Conservation (phyloP, 2,113 vertebrate species). For the Orthochromis indermauri region DNA sequence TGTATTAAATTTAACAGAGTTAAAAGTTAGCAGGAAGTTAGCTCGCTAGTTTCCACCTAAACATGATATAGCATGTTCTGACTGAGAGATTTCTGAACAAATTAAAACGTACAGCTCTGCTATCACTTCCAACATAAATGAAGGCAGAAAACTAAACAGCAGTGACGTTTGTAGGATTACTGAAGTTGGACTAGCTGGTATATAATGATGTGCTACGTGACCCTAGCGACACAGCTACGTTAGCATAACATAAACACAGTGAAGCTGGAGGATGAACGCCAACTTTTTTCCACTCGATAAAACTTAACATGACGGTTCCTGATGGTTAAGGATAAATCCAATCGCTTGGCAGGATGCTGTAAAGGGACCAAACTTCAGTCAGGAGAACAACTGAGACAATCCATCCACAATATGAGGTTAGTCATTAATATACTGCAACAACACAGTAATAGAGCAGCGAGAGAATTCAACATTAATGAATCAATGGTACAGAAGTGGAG, state of each 20-base stretch:
- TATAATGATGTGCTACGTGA: neutral
- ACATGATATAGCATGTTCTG: neutral
- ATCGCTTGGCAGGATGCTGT: neutral
- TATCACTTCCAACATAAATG: neutral
- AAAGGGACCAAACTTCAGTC: neutral
- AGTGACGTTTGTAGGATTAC: rapidly evolving
- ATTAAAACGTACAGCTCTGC: neutral
- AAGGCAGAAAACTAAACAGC: neutral
- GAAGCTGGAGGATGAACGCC: neutral
- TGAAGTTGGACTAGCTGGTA: neutral
- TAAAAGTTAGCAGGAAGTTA: neutral
- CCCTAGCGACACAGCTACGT: neutral
- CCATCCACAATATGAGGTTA: neutral
- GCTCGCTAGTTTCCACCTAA: neutral
- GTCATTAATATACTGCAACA: neutral
- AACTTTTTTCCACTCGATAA: neutral
- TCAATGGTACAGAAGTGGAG: neutral
- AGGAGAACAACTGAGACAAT: neutral
- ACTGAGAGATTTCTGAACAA: neutral
- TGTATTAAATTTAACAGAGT: neutral
- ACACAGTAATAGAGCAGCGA: rapidly evolving
- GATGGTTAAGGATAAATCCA: neutral
- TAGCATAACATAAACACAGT: neutral
- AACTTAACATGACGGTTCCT: neutral
- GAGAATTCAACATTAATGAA: neutral